Evolutionary conservation across 2,888 invertebrate genomes (phyloP), one percentile per base, ranked within the genome.

Genomic region (Malthinus flaveolus): DNA sequence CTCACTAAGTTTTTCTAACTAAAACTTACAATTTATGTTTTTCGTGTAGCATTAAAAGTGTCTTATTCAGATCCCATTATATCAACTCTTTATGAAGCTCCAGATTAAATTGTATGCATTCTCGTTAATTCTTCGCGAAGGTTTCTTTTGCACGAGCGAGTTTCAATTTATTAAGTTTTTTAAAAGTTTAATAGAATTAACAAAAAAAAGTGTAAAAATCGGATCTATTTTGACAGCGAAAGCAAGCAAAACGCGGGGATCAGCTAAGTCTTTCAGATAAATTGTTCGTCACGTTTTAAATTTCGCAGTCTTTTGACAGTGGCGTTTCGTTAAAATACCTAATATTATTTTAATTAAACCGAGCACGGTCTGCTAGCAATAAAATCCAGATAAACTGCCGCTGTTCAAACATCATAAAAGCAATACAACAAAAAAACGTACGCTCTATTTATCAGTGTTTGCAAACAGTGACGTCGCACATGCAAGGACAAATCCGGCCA

Each of bases 401-500:
- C 68, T 72, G 70, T 71, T 68, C 70, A 72, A 72, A 74, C 73
- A 72, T 68, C 69, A 71, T 71, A 71, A 70, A 68, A 67, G 63
- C 66, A 62, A 65, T 64, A 53, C 39, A 62, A 65, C 65, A 68
- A 71, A 72, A 70, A 71, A 69, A 63, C 65, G 65, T 66, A 64
- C 63, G 67, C 69, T 70, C 74, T 74, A 76, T 77, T 76, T 76
- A 76, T 77, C 77, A 74, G 73, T 77, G 77, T 78, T 78, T 78
- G 77, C 77, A 78, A 78, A 78, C 77, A 77, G 73, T 66, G 69
- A 74, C 75, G 74, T 70, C 71, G 71, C 69, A 73, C 75, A 73
- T 72, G 75, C 74, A 73, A 71, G 74, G 75, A 76, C 76, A 78
- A 78, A 77, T 77, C 77, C 76, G 74, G 75, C 77, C 77, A 78